Base-by-base conservation (phyloP, 2,888 invertebrate genomes). In the Oxyscelio sp. region DNA sequence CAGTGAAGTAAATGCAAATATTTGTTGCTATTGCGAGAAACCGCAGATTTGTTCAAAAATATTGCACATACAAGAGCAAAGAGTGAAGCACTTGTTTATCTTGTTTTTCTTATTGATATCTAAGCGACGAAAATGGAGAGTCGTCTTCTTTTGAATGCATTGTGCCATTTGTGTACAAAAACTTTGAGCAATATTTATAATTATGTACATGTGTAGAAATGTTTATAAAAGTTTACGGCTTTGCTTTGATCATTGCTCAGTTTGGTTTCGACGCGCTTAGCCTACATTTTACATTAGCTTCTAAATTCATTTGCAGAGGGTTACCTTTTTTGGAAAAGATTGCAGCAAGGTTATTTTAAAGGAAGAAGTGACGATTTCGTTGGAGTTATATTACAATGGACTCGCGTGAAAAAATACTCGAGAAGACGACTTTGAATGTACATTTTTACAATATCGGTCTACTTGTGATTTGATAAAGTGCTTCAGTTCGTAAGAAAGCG, bases 181-280 rank as follows among this genome's bases (percentile, higher is more conserved):
- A 63, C 40, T 50, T 81, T 82, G 75, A 82, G 83, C 85, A 77
- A 77, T 81, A 61, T 80, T 86, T 85, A 74, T 86, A 85, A 77
- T 75, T 89, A 87, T 89, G 63, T 89, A 88, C 88, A 89, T 40
- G 63, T 27, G 40, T 54, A 56, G 13, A 66, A 27, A 50, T 9
- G 6, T 48, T 27, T 70, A 45, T 74, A 66, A 80, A 70, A 50
- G 27, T 27, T 27, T 50, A 15, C 15, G 65, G 11, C 3, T 22
- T 15, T 40, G 17, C 27, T 11, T 19, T 45, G 40, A 13, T 61
- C n/a, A 54, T 40, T 52, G 24, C n/a, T 40, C 52, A 15, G 19
- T 66, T 52, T 40, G 22, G 34, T 65, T 50, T 50, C 22, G 34
- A 38, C 31, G 31, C 48, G 48, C 63, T 63, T 63, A 48, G n/a